Evolutionary conservation across 2,797 vertebrate genomes (phyloP), one percentile per base, ranked within the genome.

Genomic region (Molossus molossus): DNA sequence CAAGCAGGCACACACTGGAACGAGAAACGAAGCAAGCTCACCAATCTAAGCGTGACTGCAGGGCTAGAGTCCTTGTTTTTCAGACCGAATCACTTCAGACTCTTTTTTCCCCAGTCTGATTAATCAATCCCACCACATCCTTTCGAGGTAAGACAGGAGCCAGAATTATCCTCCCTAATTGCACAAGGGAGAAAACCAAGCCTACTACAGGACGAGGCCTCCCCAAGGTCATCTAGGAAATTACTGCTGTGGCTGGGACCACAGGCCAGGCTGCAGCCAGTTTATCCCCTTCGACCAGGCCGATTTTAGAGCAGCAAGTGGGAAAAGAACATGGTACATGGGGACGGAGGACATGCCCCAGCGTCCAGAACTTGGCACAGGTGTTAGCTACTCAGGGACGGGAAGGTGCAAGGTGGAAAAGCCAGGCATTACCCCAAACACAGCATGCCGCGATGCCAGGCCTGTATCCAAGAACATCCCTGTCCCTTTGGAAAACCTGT

Each of bases 41-140:
- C 18, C 25, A 12, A 40, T 4, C 40, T 7, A 6, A n/a, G 58
- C 0, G 0, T 45, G 23, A 62, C n/a, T 9, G 11, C 48, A 17
- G n/a, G 1, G 23, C 62, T 37, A 7, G 3, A 15, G n/a, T 12
- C 29, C 40, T 93, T 25, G 18, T 15, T 90, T 67, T 82, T 33
- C 57, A 81, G 76, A 90, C 18, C 40, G 73, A 85, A 67, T 87
- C 86, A 88, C 55, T 72, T 69, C 9, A 82, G 58, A 37, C 57
- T 92, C 60, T 62, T 73, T 75, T 62, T 53, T 17, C 92, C 92
- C 53, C 53, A 23, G 5, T 45, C 75, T 87, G 83, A 91, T 77
- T 25, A 96, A 96, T 95, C 94, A 79, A 95, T 94, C 64, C 55
- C n/a, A 81, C 96, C 87, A 92, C 97, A 96, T 90, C 93, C 96